phyloP scores from a whole-genome alignment of 2,113 vertebrate species.

The Oceanodroma tethys region DNA sequence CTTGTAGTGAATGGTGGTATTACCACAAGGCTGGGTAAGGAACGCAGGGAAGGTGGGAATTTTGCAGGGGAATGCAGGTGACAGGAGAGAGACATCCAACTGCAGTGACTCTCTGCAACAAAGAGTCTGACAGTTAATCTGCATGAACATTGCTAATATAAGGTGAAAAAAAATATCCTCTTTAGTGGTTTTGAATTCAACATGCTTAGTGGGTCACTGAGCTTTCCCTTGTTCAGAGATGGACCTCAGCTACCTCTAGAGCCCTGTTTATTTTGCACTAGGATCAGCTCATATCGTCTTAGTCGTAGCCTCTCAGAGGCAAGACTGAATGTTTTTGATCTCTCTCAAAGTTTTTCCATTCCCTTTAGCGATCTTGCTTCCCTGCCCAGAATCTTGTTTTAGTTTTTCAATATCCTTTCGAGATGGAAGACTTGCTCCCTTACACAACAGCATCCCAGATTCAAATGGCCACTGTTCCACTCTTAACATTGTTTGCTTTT shows the following conservation, averaged over 20 bases:
- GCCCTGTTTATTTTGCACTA: not conserved
- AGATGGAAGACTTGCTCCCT: not conserved
- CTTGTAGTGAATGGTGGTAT: not conserved
- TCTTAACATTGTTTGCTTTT: not conserved
- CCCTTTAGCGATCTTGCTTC: not conserved
- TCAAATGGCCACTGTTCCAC: not conserved
- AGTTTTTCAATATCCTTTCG: slow-evolving; percentile 26
- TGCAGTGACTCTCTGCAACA: not conserved
- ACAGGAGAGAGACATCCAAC: not conserved
- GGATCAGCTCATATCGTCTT: not conserved
- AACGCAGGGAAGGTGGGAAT: not conserved
- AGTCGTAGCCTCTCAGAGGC: not conserved
- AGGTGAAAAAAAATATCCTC: not conserved
- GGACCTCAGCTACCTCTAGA: not conserved
- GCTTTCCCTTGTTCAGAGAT: not conserved
- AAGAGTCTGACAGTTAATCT: not conserved
- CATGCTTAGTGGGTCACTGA: not conserved
- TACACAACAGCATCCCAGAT: not conserved
- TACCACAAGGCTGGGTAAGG: not conserved
- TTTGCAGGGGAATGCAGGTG: not conserved
- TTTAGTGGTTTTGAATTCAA: not conserved
- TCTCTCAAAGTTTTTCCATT: not conserved
- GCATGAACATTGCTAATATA: not conserved
- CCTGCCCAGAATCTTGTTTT: not conserved
- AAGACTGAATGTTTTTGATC: not conserved